A percentile compares a stretch with the other conserved stretches of the same genome.
These are phyloP conservation scores for Bambusicola thoracicus DNA, from an alignment of 2,113 vertebrate genomes.

Conservation along the genomic window DNA sequence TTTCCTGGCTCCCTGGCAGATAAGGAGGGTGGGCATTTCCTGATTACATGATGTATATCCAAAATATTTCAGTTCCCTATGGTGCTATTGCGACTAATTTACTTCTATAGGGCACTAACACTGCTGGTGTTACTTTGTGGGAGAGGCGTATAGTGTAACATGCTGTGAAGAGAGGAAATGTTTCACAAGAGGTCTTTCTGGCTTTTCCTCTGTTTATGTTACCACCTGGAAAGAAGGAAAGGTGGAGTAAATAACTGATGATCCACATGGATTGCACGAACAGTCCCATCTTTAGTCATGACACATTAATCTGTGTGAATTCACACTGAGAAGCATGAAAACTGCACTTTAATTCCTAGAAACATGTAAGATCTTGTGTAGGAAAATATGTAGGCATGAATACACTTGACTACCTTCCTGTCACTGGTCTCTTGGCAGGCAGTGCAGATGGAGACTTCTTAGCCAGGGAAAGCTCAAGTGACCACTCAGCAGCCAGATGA, in stretches of 20 bases:
- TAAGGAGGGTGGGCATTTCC: constrained; percentile 59
- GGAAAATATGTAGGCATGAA: background rate
- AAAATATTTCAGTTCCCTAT: constrained; percentile 48
- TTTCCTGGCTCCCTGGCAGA: constrained; percentile 40
- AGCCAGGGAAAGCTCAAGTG: background rate
- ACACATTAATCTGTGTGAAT: background rate
- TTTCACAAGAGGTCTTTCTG: constrained; percentile 81
- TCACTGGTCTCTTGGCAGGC: background rate
- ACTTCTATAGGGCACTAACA: constrained; percentile 48
- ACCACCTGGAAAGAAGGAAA: constrained; percentile 81
- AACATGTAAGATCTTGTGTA: background rate
- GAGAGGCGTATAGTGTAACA: constrained; percentile 49
- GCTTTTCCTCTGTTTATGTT: constrained; percentile 81
- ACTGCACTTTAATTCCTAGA: background rate
- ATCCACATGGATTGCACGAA: background rate
- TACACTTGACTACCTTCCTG: background rate
- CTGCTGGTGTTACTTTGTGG: constrained; percentile 25
- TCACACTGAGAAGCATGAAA: background rate
- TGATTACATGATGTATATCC: constrained; percentile 26
- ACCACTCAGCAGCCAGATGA: background rate
- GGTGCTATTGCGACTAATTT: constrained; percentile 55
- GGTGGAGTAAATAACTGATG: constrained; percentile 49
- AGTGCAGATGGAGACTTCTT: background rate
- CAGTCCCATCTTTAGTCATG: constrained; percentile 58
- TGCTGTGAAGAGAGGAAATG: constrained; percentile 76